phyloP scores from a whole-genome alignment of 2,113 vertebrate genomes.

The Spea multiplicata region DNA sequence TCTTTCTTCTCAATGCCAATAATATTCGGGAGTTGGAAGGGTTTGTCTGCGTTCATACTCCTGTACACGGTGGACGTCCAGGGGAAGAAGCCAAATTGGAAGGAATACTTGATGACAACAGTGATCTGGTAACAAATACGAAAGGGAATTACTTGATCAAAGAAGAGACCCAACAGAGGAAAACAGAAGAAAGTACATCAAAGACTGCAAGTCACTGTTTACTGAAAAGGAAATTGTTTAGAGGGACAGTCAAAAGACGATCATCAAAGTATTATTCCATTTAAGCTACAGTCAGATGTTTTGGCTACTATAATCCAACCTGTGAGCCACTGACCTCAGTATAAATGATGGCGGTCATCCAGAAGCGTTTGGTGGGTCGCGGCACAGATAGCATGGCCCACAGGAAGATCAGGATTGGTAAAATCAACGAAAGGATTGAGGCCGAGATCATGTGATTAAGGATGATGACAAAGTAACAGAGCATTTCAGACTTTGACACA shows the following conservation, averaged over 20 bases:
- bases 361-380: conserved; percentile 69
- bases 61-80: conserved; percentile 67
- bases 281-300: no score
- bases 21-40: conserved; percentile 68
- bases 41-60: conserved; percentile 67
- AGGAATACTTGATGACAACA: conserved; percentile 75
- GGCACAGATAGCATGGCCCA: conserved; percentile 72
- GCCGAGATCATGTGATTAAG: conserved; percentile 70
- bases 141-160: neutral
- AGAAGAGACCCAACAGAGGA: neutral
- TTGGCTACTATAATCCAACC: no score
- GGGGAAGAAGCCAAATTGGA: conserved; percentile 76
- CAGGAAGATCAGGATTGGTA: conserved; percentile 69
- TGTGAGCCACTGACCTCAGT: conserved; percentile 62
- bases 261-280: no score
- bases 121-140: conserved; percentile 59
- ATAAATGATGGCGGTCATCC: conserved; percentile 74
- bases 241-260: no score
- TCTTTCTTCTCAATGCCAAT: conserved; percentile 69
- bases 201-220: neutral
- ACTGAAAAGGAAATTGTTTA: no score
- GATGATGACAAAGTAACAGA: conserved; percentile 68
- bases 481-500: conserved; percentile 66
- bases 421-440: conserved; percentile 61
- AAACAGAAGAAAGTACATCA: neutral